Base-by-base conservation (phyloP, 2,888 invertebrate species). In the Antheraea assamensis region DNA sequence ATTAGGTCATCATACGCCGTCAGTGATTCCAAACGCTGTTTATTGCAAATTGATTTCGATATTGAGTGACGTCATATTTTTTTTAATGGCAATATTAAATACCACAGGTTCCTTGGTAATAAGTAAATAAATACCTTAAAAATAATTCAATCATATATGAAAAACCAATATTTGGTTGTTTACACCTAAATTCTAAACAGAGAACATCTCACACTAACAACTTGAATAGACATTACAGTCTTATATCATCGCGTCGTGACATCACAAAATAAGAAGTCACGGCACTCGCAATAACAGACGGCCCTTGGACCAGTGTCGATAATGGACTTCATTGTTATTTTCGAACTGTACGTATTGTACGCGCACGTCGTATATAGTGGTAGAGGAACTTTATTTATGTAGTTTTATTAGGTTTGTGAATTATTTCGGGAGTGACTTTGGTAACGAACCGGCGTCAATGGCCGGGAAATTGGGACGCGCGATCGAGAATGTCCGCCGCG, bases 391-490 rank as follows among this genome's bases (percentile, higher is more conserved):
- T 2, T 66, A 66, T 66, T 66, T 66, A 66, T 66, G 35, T 66
- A n/a, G 21, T 66, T 66, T 66, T 66, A 66, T 66, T 66, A 31
- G 35, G 13, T 66, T 31, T 61, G 73, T 27, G 19, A 72, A 72
- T 73, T 35, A 74, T 75, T 74, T 73, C 64, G 61, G 68, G 73
- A 73, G 58, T 73, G 70, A 58, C 52, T 70, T 52, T 52, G 31
- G 42, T 52, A 58, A 64, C 75, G 72, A 71, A 71, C 71, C 49
- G 73, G 71, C 75, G 74, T 76, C 73, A 74, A 73, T 80, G 84
- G 77, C 77, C 73, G 72, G 73, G 77, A 76, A 76, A 76, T 75
- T 75, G 75, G 76, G 77, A 70, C 61, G 72, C 31, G 66, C 66
- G 66, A 66, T 35, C 19, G 31, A 31, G 66, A 61, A 61, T 66